Evolutionary conservation across 2,113 vertebrate genomes (phyloP).

Genomic region (Psittacula cyanocephala): DNA sequence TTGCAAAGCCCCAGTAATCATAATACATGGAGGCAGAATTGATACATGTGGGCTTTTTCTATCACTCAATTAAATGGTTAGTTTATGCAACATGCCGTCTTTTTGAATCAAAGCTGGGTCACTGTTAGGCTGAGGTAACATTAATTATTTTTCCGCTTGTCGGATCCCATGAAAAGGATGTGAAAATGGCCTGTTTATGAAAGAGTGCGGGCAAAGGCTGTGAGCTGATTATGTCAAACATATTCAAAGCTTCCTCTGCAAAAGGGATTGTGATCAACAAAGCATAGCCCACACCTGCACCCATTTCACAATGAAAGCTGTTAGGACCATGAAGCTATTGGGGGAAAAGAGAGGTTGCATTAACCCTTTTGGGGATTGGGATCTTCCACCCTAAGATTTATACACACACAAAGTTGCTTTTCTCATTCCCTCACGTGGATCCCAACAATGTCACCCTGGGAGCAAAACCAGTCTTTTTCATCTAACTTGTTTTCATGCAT

Average conservation of each 20-base stretch:
- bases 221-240: constrained; percentile 97
- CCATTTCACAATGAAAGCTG: constrained; percentile 77
- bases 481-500: not conserved
- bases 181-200: constrained; percentile 84
- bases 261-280: constrained; percentile 92
- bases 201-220: constrained; percentile 83
- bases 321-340: constrained; percentile 71
- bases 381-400: not conserved
- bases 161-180: constrained; percentile 91
- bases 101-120: constrained; percentile 89
- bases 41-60: constrained; percentile 77
- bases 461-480: not conserved
- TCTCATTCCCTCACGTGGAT: not conserved
- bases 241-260: constrained; percentile 89
- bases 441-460: not conserved
- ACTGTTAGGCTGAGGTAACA: constrained; percentile 94
- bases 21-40: constrained; percentile 67
- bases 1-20: constrained; percentile 63
- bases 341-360: constrained; percentile 62
- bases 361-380: constrained; percentile 61
- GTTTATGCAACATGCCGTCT: constrained; percentile 88
- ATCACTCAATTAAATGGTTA: constrained; percentile 90
- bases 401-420: not conserved
- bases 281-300: constrained; percentile 91
- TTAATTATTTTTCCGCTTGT: constrained; percentile 99